A percentile compares a stretch with the other conserved stretches of the same genome.
These are phyloP conservation scores for Macrostomum lignano DNA, from an alignment of 1,140 invertebrate genomes.

Conservation along the genomic window DNA sequence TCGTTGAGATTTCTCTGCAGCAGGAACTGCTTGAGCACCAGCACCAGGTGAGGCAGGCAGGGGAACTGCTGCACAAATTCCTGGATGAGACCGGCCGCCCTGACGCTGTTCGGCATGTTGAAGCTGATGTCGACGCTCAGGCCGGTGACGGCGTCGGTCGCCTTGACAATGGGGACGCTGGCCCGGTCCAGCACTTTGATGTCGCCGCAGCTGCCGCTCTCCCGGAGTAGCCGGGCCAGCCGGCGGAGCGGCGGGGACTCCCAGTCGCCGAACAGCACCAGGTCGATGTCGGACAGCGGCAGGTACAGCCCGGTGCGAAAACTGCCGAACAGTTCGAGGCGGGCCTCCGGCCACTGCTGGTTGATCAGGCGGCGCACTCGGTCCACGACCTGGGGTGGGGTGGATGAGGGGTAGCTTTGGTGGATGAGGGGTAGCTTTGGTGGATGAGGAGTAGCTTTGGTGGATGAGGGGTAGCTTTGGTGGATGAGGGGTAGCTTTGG, in stretches of 20 bases:
- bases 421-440: too few relatives aligned
- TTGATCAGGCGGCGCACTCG: not conserved
- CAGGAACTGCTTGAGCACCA: conserved; percentile 88
- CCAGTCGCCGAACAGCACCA: conserved; percentile 82
- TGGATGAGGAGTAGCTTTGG: too few relatives aligned
- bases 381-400: conserved; percentile 1
- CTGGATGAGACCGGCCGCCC: conserved; percentile 74
- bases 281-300: conserved; percentile 60
- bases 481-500: too few relatives aligned
- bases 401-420: too few relatives aligned
- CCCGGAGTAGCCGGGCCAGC: conserved; percentile 55
- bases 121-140: conserved; percentile 87
- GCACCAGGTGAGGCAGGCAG: conserved; percentile 58
- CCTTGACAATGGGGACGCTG: conserved; percentile 76
- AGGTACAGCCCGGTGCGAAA: not conserved
- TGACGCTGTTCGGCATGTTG: conserved; percentile 77
- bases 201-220: conserved; percentile 55
- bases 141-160: conserved; percentile 69
- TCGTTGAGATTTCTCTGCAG: conserved; percentile 84
- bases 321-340: not conserved
- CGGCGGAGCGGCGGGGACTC: conserved; percentile 52
- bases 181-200: conserved; percentile 87
- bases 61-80: conserved; percentile 37
- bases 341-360: conserved; percentile 40
- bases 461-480: too few relatives aligned